Percentiles rank a stretch among this genome's conserved stretches.
These are phyloP conservation scores for Mustela nigripes DNA, from an alignment of 2,113 vertebrate genomes.

Conservation along the genomic window DNA sequence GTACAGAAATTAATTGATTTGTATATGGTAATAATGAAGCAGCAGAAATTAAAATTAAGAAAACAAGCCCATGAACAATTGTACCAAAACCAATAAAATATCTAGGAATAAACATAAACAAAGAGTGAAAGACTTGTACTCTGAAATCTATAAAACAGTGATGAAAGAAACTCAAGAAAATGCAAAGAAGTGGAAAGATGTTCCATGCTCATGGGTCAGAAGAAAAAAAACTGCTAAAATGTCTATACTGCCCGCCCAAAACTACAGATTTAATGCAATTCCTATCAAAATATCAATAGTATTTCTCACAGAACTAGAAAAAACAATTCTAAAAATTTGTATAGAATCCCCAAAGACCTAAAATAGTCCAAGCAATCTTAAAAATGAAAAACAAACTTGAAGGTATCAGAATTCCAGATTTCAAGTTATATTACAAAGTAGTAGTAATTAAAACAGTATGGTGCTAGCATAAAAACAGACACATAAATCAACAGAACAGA, in stretches of 20 bases:
- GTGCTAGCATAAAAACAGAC: neutral
- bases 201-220: neutral
- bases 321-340: neutral
- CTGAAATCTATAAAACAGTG: neutral
- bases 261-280: neutral
- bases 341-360: neutral
- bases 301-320: neutral
- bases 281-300: neutral
- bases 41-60: neutral
- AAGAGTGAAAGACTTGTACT: neutral
- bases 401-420: neutral
- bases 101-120: neutral
- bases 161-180: neutral
- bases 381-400: neutral
- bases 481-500: neutral
- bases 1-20: neutral
- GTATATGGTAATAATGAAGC: neutral
- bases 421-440: neutral
- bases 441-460: neutral
- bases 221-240: neutral
- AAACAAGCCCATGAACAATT: neutral
- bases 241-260: neutral
- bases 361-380: neutral
- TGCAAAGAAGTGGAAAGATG: neutral
- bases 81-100: neutral